A percentile compares a stretch with the other conserved stretches of the same genome.
These are phyloP conservation scores for Coelogynopora nodosa DNA, from an alignment of 2,888 invertebrate genomes.

Conservation along the genomic window DNA sequence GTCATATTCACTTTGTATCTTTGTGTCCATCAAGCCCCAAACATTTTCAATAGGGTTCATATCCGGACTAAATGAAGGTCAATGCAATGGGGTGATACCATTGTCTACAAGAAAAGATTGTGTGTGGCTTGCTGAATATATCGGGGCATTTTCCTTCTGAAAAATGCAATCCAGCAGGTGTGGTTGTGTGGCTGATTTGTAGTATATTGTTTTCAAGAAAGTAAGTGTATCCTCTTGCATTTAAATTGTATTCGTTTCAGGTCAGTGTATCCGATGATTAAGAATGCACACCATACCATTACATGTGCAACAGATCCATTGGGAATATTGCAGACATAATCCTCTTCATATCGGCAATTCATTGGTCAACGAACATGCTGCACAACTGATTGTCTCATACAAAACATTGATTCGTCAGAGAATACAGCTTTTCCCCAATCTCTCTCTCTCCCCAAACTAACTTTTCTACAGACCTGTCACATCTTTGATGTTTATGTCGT, in stretches of 20 bases:
- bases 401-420: neutral
- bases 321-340: neutral
- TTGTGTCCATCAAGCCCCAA: neutral
- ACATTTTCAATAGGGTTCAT: neutral
- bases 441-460: neutral
- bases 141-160: neutral
- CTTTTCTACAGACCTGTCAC: neutral
- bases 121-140: slow-evolving; percentile 6
- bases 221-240: neutral
- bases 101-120: neutral
- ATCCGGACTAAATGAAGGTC: neutral
- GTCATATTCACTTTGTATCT: neutral
- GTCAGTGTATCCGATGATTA: neutral
- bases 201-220: neutral
- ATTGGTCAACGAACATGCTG: neutral
- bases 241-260: neutral
- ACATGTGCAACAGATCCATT: neutral
- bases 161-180: neutral
- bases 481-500: neutral
- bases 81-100: neutral
- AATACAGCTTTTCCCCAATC: neutral
- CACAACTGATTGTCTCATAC: neutral
- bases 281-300: neutral
- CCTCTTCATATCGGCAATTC: neutral
- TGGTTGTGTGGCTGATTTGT: neutral